Percentiles rank a stretch among this genome's conserved stretches.
phyloP scores from a whole-genome alignment of 1,140 invertebrate species.

The Heliconius nattereri region DNA sequence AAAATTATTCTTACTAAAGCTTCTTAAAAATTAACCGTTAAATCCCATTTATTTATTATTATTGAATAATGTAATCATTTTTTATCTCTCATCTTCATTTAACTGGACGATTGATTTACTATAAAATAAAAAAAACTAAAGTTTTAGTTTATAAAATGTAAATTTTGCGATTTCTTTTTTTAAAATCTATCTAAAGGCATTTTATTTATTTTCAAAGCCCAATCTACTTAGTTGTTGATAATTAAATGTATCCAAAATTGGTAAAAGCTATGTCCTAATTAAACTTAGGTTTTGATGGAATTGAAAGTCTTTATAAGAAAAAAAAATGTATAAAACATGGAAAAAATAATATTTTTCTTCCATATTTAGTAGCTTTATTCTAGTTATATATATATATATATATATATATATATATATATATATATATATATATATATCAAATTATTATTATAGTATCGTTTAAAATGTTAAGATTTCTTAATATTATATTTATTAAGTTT shows the following conservation, averaged over 20 bases:
- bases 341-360: conserved; percentile 19
- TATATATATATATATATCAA: background rate
- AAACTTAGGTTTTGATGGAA: conserved; percentile 15
- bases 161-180: too few relatives aligned
- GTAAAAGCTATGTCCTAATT: conserved; percentile 4
- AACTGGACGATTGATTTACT: background rate
- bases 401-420: background rate
- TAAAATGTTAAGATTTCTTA: conserved; percentile 3
- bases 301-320: conserved; percentile 24
- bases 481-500: background rate
- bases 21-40: background rate
- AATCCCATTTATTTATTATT: too few relatives aligned
- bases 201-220: background rate
- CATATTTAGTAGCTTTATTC: conserved; percentile 1
- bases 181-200: too few relatives aligned
- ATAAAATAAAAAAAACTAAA: too few relatives aligned
- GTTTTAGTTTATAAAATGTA: too few relatives aligned
- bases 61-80: too few relatives aligned
- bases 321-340: conserved; percentile 20
- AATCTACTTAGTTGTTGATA: background rate
- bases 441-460: background rate
- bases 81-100: background rate
- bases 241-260: background rate
- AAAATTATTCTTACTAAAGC: background rate
- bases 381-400: background rate